Evolutionary conservation across 2,797 vertebrate genomes (phyloP).

Genomic region (Mormyrops boulengeri): DNA sequence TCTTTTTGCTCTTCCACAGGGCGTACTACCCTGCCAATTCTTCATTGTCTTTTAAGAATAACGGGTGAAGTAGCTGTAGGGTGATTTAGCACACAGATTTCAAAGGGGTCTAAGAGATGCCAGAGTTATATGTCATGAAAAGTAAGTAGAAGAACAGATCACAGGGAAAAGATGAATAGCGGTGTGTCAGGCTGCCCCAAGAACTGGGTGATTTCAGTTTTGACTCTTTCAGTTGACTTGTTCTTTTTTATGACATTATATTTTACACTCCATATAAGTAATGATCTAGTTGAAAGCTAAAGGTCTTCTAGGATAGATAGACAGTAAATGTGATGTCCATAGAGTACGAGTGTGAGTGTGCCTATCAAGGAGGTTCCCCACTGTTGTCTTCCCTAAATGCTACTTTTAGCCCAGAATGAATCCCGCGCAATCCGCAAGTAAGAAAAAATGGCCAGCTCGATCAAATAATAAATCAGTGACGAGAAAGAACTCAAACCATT

Average conservation of each 20-base stretch:
- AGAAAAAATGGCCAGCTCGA: background rate
- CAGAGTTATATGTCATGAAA: conserved; percentile 51
- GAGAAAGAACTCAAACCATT: background rate
- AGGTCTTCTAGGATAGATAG: background rate
- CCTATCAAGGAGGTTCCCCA: background rate
- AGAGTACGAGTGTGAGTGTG: background rate
- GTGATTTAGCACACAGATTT: conserved; percentile 41
- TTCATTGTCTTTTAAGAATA: conserved; percentile 35
- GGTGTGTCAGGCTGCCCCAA: conserved; percentile 33
- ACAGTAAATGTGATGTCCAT: background rate
- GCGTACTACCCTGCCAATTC: conserved; percentile 33
- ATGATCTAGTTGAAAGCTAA: background rate
- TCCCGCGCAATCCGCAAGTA: background rate
- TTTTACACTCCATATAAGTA: background rate
- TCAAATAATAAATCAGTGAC: background rate
- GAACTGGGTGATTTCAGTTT: conserved; percentile 31
- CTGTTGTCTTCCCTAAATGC: background rate
- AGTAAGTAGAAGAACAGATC: conserved; percentile 38
- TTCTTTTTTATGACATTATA: conserved; percentile 2
- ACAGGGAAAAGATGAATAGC: conserved; percentile 47
- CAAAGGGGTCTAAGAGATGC: conserved; percentile 39
- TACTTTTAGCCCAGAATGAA: background rate
- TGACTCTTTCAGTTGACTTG: conserved; percentile 6
- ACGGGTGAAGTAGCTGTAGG: conserved; percentile 34
- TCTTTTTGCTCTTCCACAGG: conserved; percentile 2